Conservation (phyloP, 2,113 vertebrate species). For the Petrocephalus zakoni region DNA sequence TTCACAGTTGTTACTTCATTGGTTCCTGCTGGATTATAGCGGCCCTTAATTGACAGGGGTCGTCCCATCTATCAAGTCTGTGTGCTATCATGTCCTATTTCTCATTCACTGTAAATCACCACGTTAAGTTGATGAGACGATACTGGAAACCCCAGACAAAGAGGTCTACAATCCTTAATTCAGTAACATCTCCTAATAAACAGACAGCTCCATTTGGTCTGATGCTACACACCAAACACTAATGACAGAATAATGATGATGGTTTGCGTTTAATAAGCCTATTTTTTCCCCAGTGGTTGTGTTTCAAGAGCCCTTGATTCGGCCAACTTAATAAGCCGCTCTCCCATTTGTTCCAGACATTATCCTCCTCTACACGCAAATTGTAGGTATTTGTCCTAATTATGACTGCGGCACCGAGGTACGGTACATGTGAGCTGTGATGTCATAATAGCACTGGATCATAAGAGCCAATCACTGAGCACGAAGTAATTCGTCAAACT, state of each 20-base stretch:
- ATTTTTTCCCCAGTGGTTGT: not conserved
- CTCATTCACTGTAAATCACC: not conserved
- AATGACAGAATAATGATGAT: slow-evolving; percentile 8
- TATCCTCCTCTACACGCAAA: not conserved
- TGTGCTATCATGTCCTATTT: not conserved
- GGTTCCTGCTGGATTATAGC: not conserved
- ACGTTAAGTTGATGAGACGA: not conserved
- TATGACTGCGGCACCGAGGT: not conserved
- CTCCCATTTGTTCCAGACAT: not conserved
- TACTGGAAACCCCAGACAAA: not conserved
- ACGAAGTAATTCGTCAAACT: too few relatives aligned
- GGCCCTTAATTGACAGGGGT: not conserved
- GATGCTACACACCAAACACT: not conserved
- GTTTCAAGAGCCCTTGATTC: not conserved
- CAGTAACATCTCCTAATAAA: not conserved
- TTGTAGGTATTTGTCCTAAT: slow-evolving; percentile 25
- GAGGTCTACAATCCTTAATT: not conserved
- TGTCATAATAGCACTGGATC: not conserved
- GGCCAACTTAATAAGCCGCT: not conserved
- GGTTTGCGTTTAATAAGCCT: slow-evolving; percentile 8
- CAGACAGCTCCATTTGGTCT: not conserved
- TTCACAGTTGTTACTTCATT: not conserved
- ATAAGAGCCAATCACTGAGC: not conserved
- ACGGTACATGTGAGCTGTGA: slow-evolving; percentile 1
- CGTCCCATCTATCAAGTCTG: too few relatives aligned